Conservation (phyloP, 1,140 invertebrate species). For the Drosophila bocqueti region DNA sequence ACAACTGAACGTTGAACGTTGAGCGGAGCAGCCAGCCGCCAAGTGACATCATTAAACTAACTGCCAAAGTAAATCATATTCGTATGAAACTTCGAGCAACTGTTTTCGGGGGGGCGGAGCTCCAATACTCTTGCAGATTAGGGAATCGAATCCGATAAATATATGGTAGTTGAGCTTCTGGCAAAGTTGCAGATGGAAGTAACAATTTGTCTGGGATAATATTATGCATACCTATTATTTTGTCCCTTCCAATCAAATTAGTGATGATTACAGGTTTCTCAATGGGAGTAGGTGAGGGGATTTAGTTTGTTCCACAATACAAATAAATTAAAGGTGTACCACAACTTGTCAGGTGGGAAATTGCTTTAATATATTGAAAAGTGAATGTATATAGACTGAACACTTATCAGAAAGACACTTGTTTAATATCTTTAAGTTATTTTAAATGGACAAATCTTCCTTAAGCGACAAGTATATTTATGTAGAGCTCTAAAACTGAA, state of each 20-base stretch:
- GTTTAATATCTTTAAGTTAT: not conserved
- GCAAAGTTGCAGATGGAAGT: conserved; percentile 20
- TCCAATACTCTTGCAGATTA: conserved; percentile 3
- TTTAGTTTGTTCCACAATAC: not conserved
- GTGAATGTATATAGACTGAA: not conserved
- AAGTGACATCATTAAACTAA: conserved; percentile 72
- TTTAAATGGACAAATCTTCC: too few species aligned
- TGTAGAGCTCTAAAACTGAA: too few species aligned
- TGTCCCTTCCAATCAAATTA: conserved; percentile 33
- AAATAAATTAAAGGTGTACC: conserved; percentile 5
- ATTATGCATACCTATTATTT: conserved; percentile 37
- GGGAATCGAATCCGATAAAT: conserved; percentile 22
- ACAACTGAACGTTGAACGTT: conserved; percentile 5
- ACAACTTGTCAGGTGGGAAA: not conserved
- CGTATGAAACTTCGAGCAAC: conserved; percentile 22
- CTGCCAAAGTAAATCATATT: conserved; percentile 68
- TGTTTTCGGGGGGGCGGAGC: conserved; percentile 6
- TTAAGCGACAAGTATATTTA: not conserved
- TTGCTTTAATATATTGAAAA: not conserved
- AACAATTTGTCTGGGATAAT: conserved; percentile 23
- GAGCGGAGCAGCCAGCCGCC: conserved; percentile 43
- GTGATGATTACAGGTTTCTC: conserved; percentile 9
- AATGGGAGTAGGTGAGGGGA: not conserved
- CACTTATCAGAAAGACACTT: not conserved
- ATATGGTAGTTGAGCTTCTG: conserved; percentile 7